phyloP scores from a whole-genome alignment of 1,140 invertebrate genomes.

The Drosophila elegans region DNA sequence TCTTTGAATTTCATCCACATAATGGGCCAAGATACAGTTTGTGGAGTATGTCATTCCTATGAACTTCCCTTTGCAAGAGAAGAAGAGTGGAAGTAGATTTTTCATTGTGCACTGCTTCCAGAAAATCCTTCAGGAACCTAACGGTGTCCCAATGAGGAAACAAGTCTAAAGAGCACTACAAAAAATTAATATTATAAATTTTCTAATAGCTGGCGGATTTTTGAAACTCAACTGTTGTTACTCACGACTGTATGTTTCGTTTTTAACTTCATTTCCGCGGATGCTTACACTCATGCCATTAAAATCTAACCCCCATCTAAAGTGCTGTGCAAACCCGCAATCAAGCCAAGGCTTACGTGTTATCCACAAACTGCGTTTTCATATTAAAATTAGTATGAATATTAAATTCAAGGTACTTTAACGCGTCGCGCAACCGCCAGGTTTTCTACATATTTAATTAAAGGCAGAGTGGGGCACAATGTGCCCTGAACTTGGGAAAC shows the following conservation, averaged over 20 bases:
- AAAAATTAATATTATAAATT: constrained; percentile 1
- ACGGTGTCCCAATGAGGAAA: not conserved
- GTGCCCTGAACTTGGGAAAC: not conserved
- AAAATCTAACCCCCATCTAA: constrained; percentile 36
- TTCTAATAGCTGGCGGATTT: constrained; percentile 2
- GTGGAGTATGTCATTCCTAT: constrained; percentile 11
- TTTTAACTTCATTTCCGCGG: constrained; percentile 22
- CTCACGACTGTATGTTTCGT: not conserved
- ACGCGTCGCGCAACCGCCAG: constrained; percentile 1
- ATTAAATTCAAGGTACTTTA: constrained; percentile 59
- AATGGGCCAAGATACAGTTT: constrained; percentile 42
- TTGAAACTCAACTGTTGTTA: constrained; percentile 8
- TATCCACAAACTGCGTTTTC: constrained; percentile 26
- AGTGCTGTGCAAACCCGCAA: constrained; percentile 30
- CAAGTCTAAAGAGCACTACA: constrained; percentile 2
- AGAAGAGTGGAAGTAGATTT: constrained; percentile 15
- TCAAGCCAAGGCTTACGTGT: constrained; percentile 40
- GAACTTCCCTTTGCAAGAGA: constrained; percentile 32
- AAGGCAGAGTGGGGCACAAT: constrained; percentile 41
- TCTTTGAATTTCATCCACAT: constrained; percentile 13
- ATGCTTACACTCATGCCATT: constrained; percentile 18
- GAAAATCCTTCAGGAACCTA: constrained; percentile 20
- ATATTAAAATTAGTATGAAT: constrained; percentile 67
- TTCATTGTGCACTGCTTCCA: constrained; percentile 35
- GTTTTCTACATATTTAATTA: constrained; percentile 61